Evolutionary conservation across 2,888 invertebrate species (phyloP).

Genomic region (Clivina fossor): DNA sequence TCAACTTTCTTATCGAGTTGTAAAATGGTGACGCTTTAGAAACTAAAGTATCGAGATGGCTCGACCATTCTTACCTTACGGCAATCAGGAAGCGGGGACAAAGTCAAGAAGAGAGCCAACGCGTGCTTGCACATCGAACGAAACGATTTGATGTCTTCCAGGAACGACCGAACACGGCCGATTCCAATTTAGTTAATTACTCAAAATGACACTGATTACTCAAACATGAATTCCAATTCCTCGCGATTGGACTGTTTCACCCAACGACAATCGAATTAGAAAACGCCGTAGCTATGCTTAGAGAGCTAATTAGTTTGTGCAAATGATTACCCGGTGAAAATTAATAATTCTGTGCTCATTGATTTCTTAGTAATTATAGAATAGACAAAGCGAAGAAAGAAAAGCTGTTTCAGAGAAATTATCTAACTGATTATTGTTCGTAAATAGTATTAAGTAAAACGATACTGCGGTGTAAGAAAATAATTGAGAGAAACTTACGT

Average conservation of each 20-base stretch:
- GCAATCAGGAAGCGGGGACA: background rate
- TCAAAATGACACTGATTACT: conserved; percentile 12
- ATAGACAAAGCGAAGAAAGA: no score
- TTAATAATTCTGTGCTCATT: no score
- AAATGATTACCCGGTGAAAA: conserved; percentile 5
- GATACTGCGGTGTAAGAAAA: no score
- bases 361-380: no score
- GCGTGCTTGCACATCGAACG: background rate
- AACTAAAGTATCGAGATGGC: background rate
- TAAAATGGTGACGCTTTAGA: background rate
- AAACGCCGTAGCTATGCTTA: no score
- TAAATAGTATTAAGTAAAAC: no score
- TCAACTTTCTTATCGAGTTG: background rate
- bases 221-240: background rate
- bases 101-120: background rate
- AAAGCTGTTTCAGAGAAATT: no score
- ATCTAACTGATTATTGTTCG: no score
- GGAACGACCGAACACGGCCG: no score
- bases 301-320: conserved; percentile 7
- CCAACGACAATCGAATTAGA: conserved; percentile 7
- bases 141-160: background rate
- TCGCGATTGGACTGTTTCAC: no score
- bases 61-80: no score
- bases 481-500: no score
- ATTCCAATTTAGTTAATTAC: conserved; percentile 9